A percentile compares a stretch with the other conserved stretches of the same genome.
phyloP scores from a whole-genome alignment of 1,140 invertebrate species.

The Drosophila pruinosa region DNA sequence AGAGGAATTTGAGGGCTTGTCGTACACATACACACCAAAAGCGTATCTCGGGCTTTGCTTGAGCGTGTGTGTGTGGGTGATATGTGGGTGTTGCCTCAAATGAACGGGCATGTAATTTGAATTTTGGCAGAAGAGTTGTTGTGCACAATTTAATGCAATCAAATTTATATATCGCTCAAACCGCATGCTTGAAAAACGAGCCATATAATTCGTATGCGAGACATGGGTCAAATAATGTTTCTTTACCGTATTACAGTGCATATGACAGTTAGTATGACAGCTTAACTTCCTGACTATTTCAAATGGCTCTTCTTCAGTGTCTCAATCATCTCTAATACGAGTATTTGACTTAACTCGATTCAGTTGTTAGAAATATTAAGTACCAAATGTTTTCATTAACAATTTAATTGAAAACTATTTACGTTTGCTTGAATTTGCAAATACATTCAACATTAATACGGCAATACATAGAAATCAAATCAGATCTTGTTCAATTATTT shows the following conservation, averaged over 20 bases:
- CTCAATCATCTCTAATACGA: not conserved
- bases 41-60: not conserved
- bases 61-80: not conserved
- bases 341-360: not conserved
- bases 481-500: no score
- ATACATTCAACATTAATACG: not conserved
- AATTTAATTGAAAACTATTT: not conserved
- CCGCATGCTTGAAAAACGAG: slow-evolving; percentile 14
- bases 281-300: not conserved
- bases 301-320: not conserved
- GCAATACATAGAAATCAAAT: no score
- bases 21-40: slow-evolving; percentile 43
- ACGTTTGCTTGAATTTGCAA: not conserved
- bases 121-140: slow-evolving; percentile 17
- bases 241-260: slow-evolving; percentile 8
- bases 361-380: not conserved
- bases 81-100: slow-evolving; percentile 26
- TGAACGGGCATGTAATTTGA: slow-evolving; percentile 36
- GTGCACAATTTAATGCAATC: slow-evolving; percentile 21
- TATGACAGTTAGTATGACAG: slow-evolving; percentile 31
- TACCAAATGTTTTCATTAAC: no score
- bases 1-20: slow-evolving; percentile 73
- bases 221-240: not conserved
- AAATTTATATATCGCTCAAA: slow-evolving; percentile 4
- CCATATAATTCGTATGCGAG: not conserved